Conservation (phyloP, 2,888 invertebrate genomes). For the Galeopsomyia nigrocyanea region DNA sequence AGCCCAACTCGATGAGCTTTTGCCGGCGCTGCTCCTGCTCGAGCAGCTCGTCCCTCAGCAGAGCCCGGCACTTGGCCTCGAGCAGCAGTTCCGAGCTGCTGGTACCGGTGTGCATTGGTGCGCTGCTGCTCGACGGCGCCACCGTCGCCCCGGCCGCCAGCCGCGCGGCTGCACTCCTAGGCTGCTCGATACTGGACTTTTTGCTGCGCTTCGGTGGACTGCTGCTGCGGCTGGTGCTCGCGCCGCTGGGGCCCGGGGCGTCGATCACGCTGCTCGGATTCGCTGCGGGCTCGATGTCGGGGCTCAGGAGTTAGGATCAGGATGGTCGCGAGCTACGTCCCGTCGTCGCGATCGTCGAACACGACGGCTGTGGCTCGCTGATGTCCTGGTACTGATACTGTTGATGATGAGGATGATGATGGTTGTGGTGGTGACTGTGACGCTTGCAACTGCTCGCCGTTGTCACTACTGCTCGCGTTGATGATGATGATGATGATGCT, state of each 20-base stretch:
- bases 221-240: neutral
- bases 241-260: neutral
- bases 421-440: neutral
- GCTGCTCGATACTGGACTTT: neutral
- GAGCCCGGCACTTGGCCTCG: constrained; percentile 75
- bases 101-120: constrained; percentile 79
- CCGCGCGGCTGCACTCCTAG: constrained; percentile 1
- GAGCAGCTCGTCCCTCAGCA: constrained; percentile 56
- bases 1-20: too few species aligned
- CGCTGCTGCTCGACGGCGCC: constrained; percentile 35
- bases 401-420: too few species aligned
- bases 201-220: neutral
- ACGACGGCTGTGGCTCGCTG: constrained; percentile 9
- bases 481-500: too few species aligned
- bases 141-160: constrained; percentile 11
- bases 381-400: neutral
- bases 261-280: constrained; percentile 8
- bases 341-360: constrained; percentile 11
- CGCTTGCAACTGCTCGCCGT: constrained; percentile 24
- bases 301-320: constrained; percentile 47
- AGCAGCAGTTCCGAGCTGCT: constrained; percentile 84
- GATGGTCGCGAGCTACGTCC: constrained; percentile 26
- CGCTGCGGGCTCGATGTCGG: constrained; percentile 27
- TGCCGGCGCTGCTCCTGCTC: constrained; percentile 65
- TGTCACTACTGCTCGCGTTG: constrained; percentile 15